A percentile compares a stretch with the other conserved stretches of the same genome.
phyloP scores from a whole-genome alignment of 2,888 invertebrate species.

The Diaphora mendica region DNA sequence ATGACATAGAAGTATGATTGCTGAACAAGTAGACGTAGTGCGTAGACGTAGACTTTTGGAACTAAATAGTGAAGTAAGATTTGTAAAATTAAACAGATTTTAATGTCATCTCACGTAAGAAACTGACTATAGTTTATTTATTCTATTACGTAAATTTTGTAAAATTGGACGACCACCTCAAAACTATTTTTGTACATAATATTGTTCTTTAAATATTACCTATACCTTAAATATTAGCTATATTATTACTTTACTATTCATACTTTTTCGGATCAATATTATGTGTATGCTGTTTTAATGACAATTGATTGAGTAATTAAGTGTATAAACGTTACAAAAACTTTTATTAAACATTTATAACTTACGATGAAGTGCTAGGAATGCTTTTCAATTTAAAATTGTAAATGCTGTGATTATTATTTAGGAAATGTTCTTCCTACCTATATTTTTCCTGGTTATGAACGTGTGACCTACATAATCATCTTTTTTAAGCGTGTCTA shows the following conservation, averaged over 20 bases:
- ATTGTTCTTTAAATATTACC: no score
- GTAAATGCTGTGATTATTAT: background rate
- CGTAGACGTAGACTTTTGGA: no score
- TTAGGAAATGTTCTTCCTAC: background rate
- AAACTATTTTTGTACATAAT: background rate
- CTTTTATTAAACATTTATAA: no score
- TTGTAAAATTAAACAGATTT: background rate
- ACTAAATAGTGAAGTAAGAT: no score
- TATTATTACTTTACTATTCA: no score
- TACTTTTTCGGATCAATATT: no score
- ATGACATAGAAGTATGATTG: background rate
- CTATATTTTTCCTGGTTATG: background rate
- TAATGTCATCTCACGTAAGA: background rate
- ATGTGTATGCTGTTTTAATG: no score
- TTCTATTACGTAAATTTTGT: background rate
- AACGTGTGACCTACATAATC: background rate
- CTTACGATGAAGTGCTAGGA: no score
- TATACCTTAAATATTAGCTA: no score
- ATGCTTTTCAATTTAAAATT: background rate
- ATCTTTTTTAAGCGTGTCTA: background rate
- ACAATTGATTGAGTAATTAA: no score
- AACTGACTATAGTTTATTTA: background rate
- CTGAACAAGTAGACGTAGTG: background rate
- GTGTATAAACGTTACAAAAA: no score
- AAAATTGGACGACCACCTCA: background rate